Base-by-base conservation (phyloP, 1,140 invertebrate genomes). In the Drosophila kurseongensis region DNA sequence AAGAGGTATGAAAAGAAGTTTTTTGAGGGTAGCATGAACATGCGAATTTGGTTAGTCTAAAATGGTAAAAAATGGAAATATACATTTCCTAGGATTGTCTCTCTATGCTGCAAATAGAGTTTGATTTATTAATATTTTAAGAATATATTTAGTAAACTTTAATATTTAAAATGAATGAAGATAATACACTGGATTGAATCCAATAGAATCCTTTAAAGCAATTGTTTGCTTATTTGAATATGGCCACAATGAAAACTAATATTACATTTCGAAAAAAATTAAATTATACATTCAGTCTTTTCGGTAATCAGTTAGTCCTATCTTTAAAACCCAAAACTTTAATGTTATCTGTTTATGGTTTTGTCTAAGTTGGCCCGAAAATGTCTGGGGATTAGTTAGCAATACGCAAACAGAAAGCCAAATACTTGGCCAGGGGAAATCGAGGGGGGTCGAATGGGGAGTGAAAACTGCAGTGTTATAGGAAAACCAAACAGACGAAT, bases 401-500 rank as follows among this genome's bases (percentile, higher is more conserved):
- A 50, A 65, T 23, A 36, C 40, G 45, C 44, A 38, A 67, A 45
- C 7, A 18, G 10, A 3, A 14, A 51, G 38, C 9, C 12, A 6
- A 23, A 57, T 29, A 50, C 2, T 8, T 3, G 38, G 4, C 4
- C 14, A 16, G 18, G 5, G 8, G 10, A 14, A 29, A 16, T 10
- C 14, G 7, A 6, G 2, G 8, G n/a, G n/a, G 47, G 47, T 50
- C 47, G 27, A 8, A 14, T 1, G 47, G 47, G 27, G 47, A 10
- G 14, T 41, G 44, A 69, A 62, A 32, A 36, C 48, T 35, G 54
- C 66, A 75, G 55, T 41, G 42, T 58, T 75, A 82, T 77, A 78
- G 80, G 63, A 65, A 75, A 72, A 56, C 58, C 80, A 78, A 82
- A 82, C 80, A 85, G 60, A 65, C 83, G 71, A 82, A 72, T 73